Conservation (phyloP, 1,140 invertebrate species). For the Sitophilus oryzae region DNA sequence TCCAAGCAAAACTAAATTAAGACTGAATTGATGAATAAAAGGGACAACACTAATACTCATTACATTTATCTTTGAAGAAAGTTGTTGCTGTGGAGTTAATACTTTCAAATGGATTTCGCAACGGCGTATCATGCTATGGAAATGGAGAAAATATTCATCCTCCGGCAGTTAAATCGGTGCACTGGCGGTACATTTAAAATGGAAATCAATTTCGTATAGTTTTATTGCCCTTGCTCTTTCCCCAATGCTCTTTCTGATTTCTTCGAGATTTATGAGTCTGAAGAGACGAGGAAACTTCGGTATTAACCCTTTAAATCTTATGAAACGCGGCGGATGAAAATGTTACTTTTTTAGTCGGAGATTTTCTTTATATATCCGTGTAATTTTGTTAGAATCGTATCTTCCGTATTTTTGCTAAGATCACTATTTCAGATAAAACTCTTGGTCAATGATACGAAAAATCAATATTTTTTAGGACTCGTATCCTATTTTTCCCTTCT, state of each 20-base stretch:
- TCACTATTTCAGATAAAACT: too few species aligned
- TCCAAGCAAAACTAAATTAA: too few species aligned
- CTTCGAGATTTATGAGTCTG: background rate
- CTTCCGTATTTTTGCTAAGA: too few species aligned
- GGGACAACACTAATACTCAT: too few species aligned
- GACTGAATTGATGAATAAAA: too few species aligned
- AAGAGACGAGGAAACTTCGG: background rate
- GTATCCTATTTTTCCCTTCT: too few species aligned
- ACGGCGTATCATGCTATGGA: background rate
- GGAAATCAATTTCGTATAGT: slow-evolving; percentile 18
- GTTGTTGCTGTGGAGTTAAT: slow-evolving; percentile 2
- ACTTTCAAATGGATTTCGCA: background rate
- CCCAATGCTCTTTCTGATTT: slow-evolving; percentile 2
- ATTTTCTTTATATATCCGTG: too few species aligned
- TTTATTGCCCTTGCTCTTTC: slow-evolving; percentile 8
- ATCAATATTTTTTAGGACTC: too few species aligned
- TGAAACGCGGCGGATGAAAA: background rate
- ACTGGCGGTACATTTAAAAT: slow-evolving; percentile 17
- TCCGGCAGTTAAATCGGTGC: slow-evolving; percentile 16
- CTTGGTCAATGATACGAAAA: too few species aligned
- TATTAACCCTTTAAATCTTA: background rate
- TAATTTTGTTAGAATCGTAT: too few species aligned
- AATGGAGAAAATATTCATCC: slow-evolving; percentile 22
- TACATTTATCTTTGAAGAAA: background rate
- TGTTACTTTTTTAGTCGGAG: too few species aligned